Percentiles rank a stretch among this genome's conserved stretches.
phyloP scores from a whole-genome alignment of 2,888 invertebrate genomes.

The Drosophila nigricruria region DNA sequence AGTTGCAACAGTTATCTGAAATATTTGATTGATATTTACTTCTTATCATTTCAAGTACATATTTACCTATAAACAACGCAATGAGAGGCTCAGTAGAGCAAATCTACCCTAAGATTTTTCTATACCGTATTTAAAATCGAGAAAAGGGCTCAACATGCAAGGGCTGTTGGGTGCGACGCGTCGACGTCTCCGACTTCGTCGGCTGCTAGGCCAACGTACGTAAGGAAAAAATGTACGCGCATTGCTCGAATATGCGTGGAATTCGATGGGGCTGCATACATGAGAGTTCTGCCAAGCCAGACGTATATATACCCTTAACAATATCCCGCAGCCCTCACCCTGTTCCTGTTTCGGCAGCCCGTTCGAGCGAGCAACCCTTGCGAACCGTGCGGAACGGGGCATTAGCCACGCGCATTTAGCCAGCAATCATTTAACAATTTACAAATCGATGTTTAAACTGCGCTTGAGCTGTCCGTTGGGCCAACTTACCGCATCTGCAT shows the following conservation, averaged over 20 bases:
- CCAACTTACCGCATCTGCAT: slow-evolving; percentile 52
- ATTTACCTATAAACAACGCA: not conserved
- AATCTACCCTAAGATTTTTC: not conserved
- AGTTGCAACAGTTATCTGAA: not conserved
- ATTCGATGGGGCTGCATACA: slow-evolving; percentile 60
- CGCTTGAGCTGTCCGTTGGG: slow-evolving; percentile 51
- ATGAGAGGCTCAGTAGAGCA: not conserved
- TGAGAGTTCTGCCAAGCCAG: slow-evolving; percentile 37
- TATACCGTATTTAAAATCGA: slow-evolving; percentile 19
- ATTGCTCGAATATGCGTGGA: slow-evolving; percentile 67
- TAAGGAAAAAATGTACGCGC: slow-evolving; percentile 61
- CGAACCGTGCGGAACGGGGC: slow-evolving; percentile 40
- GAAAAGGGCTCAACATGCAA: slow-evolving; percentile 24
- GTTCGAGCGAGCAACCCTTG: slow-evolving; percentile 58
- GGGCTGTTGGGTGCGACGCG: slow-evolving; percentile 15
- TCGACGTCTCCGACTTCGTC: slow-evolving; percentile 1
- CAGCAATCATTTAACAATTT: slow-evolving; percentile 83
- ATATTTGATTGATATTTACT: not conserved
- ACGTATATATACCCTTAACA: slow-evolving; percentile 27
- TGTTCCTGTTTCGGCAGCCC: not conserved
- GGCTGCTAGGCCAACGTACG: slow-evolving; percentile 19
- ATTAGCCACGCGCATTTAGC: slow-evolving; percentile 81
- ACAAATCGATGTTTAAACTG: slow-evolving; percentile 84
- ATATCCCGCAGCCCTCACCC: slow-evolving; percentile 4
- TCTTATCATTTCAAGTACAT: not conserved